phyloP scores from a whole-genome alignment of 2,888 invertebrate species.

The Teleiodes luculella region DNA sequence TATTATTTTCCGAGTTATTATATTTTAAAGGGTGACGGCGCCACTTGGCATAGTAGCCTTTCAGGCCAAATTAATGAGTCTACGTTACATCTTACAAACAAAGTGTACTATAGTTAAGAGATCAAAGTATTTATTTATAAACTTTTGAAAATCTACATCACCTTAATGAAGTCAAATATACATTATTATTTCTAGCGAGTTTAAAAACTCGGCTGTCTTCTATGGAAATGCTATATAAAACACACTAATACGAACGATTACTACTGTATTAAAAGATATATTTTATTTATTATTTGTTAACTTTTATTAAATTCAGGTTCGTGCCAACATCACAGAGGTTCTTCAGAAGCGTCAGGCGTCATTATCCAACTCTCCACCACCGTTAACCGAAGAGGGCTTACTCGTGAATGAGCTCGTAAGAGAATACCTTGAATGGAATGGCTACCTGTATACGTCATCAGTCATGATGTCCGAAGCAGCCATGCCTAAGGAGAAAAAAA shows the following conservation, averaged over 20 bases:
- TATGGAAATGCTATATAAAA: no score
- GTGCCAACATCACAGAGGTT: conserved; percentile 43
- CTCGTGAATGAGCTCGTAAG: conserved; percentile 82
- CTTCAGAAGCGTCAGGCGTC: conserved; percentile 36
- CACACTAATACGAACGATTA: not conserved
- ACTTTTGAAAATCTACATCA: no score
- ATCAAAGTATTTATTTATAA: no score
- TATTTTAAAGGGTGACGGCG: no score
- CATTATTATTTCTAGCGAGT: no score
- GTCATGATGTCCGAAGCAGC: conserved; percentile 74
- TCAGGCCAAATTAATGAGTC: no score
- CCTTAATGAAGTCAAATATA: no score
- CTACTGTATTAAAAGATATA: not conserved
- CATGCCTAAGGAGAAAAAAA: conserved; percentile 45
- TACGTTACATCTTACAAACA: no score
- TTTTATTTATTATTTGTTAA: not conserved
- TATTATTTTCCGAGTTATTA: no score
- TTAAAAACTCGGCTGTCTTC: no score
- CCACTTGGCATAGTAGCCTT: no score
- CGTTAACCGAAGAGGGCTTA: conserved; percentile 53
- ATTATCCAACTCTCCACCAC: conserved; percentile 37
- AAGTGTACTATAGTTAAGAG: no score
- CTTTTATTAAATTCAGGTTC: not conserved
- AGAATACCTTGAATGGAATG: conserved; percentile 85
- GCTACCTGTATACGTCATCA: conserved; percentile 81